These are phyloP conservation scores for Gobius niger DNA, from an alignment of 2,113 vertebrate genomes.

Conservation along the genomic window DNA sequence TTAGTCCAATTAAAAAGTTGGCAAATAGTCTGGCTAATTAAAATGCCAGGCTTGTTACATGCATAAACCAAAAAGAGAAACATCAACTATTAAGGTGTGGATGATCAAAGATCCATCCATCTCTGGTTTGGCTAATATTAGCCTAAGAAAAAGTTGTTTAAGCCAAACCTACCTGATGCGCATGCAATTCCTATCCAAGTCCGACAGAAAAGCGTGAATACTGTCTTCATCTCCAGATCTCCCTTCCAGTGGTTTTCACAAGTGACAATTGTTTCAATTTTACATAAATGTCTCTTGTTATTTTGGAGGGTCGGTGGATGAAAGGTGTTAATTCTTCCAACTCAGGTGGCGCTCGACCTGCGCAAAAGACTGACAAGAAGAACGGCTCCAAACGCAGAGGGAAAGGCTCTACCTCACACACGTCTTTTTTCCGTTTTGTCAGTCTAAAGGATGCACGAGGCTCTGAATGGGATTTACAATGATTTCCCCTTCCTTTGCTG, in stretches of 20 bases:
- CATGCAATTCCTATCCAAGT: slow-evolving; percentile 85
- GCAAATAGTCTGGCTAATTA: neutral
- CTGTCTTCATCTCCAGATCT: slow-evolving; percentile 88
- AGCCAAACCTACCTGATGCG: slow-evolving; percentile 80
- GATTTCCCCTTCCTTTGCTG: slow-evolving; percentile 83
- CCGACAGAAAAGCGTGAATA: slow-evolving; percentile 81
- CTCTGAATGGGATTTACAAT: slow-evolving; percentile 77
- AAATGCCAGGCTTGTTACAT: neutral
- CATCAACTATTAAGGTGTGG: neutral
- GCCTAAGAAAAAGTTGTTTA: neutral
- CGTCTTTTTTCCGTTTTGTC: slow-evolving; percentile 41
- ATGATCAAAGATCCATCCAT: neutral
- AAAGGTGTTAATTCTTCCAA: slow-evolving; percentile 15
- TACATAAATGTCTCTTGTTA: neutral
- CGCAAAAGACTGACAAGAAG: slow-evolving; percentile 25
- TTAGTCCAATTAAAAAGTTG: neutral
- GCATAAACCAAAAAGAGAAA: neutral
- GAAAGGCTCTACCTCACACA: slow-evolving; percentile 19
- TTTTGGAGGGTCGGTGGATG: slow-evolving; percentile 13
- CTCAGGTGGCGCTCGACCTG: slow-evolving; percentile 69
- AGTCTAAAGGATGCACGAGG: slow-evolving; percentile 69
- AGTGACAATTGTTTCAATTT: slow-evolving; percentile 21
- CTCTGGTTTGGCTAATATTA: no score
- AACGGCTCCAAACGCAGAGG: slow-evolving; percentile 43
- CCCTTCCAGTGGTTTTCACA: slow-evolving; percentile 62